phyloP scores from a whole-genome alignment of 2,797 vertebrate species.

The Microcaecilia unicolor region DNA sequence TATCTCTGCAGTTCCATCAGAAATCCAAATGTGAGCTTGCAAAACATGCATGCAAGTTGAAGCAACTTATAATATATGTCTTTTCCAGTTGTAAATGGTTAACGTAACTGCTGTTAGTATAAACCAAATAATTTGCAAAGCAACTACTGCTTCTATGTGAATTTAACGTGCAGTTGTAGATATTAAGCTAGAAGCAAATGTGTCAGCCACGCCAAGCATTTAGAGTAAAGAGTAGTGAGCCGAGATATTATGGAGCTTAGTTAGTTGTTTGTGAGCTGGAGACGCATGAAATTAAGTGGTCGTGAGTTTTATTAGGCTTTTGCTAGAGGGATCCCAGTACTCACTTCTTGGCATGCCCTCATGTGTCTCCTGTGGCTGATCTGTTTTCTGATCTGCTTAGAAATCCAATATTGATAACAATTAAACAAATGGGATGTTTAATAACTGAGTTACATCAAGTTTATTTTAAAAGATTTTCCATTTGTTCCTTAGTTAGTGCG shows the following conservation, averaged over 20 bases:
- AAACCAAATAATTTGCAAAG: no score
- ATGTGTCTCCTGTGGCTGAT: conserved; percentile 34
- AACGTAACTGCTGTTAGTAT: no score
- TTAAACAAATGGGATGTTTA: conserved; percentile 12
- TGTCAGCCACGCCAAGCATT: conserved; percentile 4
- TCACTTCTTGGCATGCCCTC: conserved; percentile 47
- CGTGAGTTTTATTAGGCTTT: conserved; percentile 9
- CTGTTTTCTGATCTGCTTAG: conserved; percentile 42
- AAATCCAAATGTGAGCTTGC: no score
- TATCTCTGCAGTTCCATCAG: no score
- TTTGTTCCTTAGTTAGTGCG: no score
- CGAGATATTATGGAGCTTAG: conserved; percentile 7
- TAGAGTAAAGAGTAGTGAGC: conserved; percentile 6
- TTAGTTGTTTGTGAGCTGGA: conserved; percentile 30
- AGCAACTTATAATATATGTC: no score
- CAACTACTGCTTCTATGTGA: no score
- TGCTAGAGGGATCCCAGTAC: conserved; percentile 33
- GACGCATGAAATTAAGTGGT: conserved; percentile 1
- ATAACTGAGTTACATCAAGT: neutral
- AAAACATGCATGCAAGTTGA: no score
- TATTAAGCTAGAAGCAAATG: conserved; percentile 16
- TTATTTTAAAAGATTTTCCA: no score
- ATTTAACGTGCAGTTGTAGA: neutral
- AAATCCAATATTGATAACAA: conserved; percentile 36
- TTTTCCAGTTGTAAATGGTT: no score